Base-by-base conservation (phyloP, 2,113 vertebrate species). In the Pygoscelis adeliae region DNA sequence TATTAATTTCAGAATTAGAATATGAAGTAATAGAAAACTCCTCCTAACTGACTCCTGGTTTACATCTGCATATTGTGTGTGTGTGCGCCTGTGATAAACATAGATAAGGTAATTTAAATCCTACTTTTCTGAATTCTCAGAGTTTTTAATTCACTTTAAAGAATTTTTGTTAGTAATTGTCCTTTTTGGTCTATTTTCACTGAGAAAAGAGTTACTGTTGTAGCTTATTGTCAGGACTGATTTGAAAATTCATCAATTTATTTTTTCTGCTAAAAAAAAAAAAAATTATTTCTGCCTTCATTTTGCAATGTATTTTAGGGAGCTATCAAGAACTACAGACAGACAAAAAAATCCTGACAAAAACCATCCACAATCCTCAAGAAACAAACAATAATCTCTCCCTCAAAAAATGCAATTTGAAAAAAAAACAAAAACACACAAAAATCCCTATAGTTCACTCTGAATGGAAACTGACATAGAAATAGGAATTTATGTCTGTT, bases 381-480 rank as follows among this genome's bases (percentile, higher is more conserved):
- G 32, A 74, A 81, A 55, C 9, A 44, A 15, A 11, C 7, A 63
- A 11, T 44, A 44, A 42, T 19, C 2, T 56, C 15, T 69, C 42
- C 15, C 14, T 40, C 4, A 56, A 63, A 56, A 76, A 62, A 42
- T 5, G 7, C 5, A n/a, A 25, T n/a, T 18, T 40, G 5, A 6
- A 19, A 55, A 58, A 42, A 44, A 9, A 6, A 12, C 10, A 17
- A 23, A 30, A 26, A 7, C 13, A 26, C 14, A 17, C 13, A 16
- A 6, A 46, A 62, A 21, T 4, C 2, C 1, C 2, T 78, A 4
- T 7, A 49, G 32, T 59, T 3, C 5, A 53, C 53, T 81, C n/a
- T 61, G 17, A 82, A 17, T 32, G 5, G 61, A 90, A 88, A 63
- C 9, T 38, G 42, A 47, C 25, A 23, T 7, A 25, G 11, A 80